These are phyloP conservation scores for Eufriesea mexicana DNA, from an alignment of 1,140 invertebrate genomes.

Conservation along the genomic window DNA sequence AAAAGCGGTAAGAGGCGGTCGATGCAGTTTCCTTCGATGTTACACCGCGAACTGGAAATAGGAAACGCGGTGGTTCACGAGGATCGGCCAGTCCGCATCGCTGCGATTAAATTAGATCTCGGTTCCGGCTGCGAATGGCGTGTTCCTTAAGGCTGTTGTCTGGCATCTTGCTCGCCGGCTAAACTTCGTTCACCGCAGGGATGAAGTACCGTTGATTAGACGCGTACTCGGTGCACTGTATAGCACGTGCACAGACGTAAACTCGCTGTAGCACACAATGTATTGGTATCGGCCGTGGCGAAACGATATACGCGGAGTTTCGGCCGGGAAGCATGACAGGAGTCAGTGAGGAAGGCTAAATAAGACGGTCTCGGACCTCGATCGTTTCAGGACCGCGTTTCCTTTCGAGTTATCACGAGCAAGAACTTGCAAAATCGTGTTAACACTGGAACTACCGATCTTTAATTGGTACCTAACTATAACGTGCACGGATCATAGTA, in stretches of 20 bases:
- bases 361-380: no score
- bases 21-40: slow-evolving; percentile 12
- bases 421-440: no score
- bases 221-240: slow-evolving; percentile 12
- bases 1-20: slow-evolving; percentile 18
- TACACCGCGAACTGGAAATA: slow-evolving; percentile 10
- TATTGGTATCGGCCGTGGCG: slow-evolving; percentile 8
- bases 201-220: slow-evolving; percentile 67
- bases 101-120: slow-evolving; percentile 63
- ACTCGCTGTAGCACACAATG: slow-evolving; percentile 33
- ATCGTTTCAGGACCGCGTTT: no score
- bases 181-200: slow-evolving; percentile 62
- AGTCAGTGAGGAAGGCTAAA: no score
- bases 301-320: background rate
- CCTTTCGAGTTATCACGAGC: no score
- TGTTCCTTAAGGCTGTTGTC: slow-evolving; percentile 61
- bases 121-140: slow-evolving; percentile 25
- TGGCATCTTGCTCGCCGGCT: slow-evolving; percentile 41
- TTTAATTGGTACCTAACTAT: no score
- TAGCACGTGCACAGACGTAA: slow-evolving; percentile 39
- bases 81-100: slow-evolving; percentile 55
- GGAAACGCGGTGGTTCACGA: slow-evolving; percentile 5
- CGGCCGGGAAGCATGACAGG: no score
- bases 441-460: no score
- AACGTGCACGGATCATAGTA: no score